A percentile compares a stretch with the other conserved stretches of the same genome.
These are phyloP conservation scores for Semicossyphus pulcher DNA, from an alignment of 2,113 vertebrate species.

Conservation along the genomic window DNA sequence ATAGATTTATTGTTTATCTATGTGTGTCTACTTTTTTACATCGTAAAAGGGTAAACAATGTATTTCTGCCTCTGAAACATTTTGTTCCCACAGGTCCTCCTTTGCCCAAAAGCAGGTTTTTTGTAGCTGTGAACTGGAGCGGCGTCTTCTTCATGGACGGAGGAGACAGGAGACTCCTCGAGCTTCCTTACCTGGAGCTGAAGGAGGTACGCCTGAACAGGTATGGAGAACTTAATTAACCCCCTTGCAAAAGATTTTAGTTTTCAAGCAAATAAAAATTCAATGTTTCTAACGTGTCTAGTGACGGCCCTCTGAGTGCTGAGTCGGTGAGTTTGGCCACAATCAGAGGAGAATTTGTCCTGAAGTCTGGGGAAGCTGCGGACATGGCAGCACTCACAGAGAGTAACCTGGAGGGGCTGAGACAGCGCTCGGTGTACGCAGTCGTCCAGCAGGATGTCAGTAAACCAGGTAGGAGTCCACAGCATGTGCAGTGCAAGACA, in stretches of 20 bases:
- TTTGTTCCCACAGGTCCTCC: constrained; percentile 84
- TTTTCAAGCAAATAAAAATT: neutral
- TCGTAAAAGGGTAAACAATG: too few species aligned
- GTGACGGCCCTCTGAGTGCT: constrained; percentile 76
- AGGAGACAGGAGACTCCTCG: constrained; percentile 85
- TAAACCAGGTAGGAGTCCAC: constrained; percentile 67
- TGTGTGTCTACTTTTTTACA: neutral
- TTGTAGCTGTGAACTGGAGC: constrained; percentile 89
- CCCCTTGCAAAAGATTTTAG: too few species aligned
- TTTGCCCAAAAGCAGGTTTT: constrained; percentile 87
- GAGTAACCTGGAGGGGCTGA: constrained; percentile 88
- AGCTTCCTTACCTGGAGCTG: constrained; percentile 89
- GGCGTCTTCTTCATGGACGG: constrained; percentile 90
- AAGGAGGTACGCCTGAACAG: constrained; percentile 82
- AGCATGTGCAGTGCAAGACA: neutral
- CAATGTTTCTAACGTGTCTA: constrained; percentile 49
- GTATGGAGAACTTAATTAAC: constrained; percentile 69
- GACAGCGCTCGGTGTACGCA: constrained; percentile 86
- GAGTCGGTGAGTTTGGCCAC: constrained; percentile 86
- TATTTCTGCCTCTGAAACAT: neutral
- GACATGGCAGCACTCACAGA: constrained; percentile 86
- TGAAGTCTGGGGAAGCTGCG: constrained; percentile 78
- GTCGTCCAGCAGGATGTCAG: constrained; percentile 85
- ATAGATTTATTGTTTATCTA: neutral
- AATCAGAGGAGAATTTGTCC: constrained; percentile 85